These are phyloP conservation scores for Homarus gammarus DNA, from an alignment of 2,888 invertebrate species.

Conservation along the genomic window DNA sequence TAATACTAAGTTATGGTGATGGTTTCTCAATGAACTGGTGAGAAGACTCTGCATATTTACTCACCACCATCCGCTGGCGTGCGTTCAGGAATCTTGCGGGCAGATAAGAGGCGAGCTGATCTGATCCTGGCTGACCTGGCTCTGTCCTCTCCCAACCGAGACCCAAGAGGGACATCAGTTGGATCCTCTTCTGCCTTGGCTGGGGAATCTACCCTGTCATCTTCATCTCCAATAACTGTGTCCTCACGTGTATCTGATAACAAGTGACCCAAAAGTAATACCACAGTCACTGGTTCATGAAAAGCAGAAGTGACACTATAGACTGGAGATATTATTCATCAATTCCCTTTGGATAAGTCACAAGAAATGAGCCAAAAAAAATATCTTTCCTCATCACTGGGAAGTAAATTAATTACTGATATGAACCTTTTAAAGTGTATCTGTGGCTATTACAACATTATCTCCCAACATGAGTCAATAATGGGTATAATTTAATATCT, in stretches of 20 bases:
- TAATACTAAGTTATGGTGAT: too few relatives aligned
- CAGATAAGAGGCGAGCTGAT: slow-evolving; percentile 52
- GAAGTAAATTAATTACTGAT: too few relatives aligned
- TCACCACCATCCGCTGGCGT: slow-evolving; percentile 16
- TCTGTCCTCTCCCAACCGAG: slow-evolving; percentile 71
- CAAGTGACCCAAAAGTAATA: neutral
- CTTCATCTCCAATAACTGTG: slow-evolving; percentile 33
- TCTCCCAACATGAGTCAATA: too few relatives aligned
- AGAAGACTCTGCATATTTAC: too few relatives aligned
- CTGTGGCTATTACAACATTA: too few relatives aligned
- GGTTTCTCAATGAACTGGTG: too few relatives aligned
- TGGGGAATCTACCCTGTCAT: slow-evolving; percentile 24
- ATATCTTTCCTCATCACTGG: too few relatives aligned
- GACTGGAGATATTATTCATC: neutral
- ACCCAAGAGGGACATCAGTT: slow-evolving; percentile 71
- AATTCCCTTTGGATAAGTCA: neutral
- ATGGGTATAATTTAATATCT: too few relatives aligned
- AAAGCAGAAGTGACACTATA: neutral
- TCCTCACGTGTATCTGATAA: slow-evolving; percentile 40
- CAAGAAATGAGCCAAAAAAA: neutral
- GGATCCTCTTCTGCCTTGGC: slow-evolving; percentile 39
- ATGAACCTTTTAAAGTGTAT: too few relatives aligned
- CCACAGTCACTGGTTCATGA: neutral
- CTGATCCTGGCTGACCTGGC: slow-evolving; percentile 71
- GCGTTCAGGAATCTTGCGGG: slow-evolving; percentile 30